These are phyloP conservation scores for Hemicrepidius hirtus DNA, from an alignment of 2,888 invertebrate species.

Conservation along the genomic window DNA sequence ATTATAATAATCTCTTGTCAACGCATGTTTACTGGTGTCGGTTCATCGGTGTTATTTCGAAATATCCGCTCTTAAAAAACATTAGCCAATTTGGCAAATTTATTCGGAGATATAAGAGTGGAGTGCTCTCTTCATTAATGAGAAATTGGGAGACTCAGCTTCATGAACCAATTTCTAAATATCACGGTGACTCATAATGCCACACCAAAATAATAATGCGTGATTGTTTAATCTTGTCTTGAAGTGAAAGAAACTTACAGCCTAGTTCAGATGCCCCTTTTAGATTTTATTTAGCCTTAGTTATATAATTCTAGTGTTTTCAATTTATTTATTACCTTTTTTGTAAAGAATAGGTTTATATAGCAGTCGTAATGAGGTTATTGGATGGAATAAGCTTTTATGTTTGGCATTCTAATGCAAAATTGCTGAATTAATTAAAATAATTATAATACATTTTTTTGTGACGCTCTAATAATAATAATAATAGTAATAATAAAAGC, in stretches of 20 bases:
- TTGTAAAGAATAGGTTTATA: too few relatives aligned
- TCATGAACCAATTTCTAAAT: conserved; percentile 25
- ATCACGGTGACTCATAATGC: conserved; percentile 22
- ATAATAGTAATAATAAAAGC: too few relatives aligned
- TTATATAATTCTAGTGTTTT: too few relatives aligned
- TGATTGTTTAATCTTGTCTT: conserved; percentile 21
- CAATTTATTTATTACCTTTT: too few relatives aligned
- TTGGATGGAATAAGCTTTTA: too few relatives aligned
- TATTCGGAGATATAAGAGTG: neutral
- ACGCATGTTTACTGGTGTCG: conserved; percentile 21
- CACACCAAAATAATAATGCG: conserved; percentile 1
- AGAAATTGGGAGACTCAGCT: conserved; percentile 17
- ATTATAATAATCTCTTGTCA: conserved; percentile 30
- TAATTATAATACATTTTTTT: too few relatives aligned
- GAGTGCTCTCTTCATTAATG: conserved; percentile 25
- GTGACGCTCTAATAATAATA: too few relatives aligned
- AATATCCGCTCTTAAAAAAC: conserved; percentile 29
- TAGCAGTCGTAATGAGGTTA: too few relatives aligned
- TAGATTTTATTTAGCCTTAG: neutral
- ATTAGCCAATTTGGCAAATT: conserved; percentile 24
- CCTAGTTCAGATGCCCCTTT: neutral
- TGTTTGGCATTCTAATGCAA: too few relatives aligned
- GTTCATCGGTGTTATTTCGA: conserved; percentile 14
- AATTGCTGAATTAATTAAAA: too few relatives aligned
- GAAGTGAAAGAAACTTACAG: conserved; percentile 1